Base-by-base conservation (phyloP, 2,113 vertebrate genomes). In the Nibea albiflora region DNA sequence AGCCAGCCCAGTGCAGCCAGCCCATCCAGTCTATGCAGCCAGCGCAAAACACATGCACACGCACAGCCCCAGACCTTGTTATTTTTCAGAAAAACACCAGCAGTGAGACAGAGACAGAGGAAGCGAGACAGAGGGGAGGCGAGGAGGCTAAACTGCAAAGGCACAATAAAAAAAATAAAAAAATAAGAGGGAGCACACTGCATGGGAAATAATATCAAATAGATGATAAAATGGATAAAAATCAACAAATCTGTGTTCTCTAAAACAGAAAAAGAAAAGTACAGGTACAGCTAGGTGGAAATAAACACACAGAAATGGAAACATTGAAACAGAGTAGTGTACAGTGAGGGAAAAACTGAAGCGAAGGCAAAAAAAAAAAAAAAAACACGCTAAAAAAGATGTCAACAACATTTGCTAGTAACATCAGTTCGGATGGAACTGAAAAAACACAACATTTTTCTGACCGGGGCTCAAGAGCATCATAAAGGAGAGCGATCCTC, bases 1-100 rank as follows among this genome's bases (percentile, higher is more conserved):
- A 98, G 80, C 88, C 93, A 90, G 82, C 88, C 78, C 90, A 90
- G 86, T 80, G 85, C 88, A 92, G 89, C 85, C 92, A 92, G 93
- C 89, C 83, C 90, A 92, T 92, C 90, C 76, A 84, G 88, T 57
- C 84, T 83, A 66, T 83, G 85, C 86, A 91, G 84, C 89, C 92
- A 94, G 94, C 89, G 95, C 93, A 94, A 85, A 86, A 87, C 89
- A 91, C 92, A 92, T 86, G 88, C 85, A 91, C 89, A 88, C 81
- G 67, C 91, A 92, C 87, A 85, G 84, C 95, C 95, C 94, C 93
- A 85, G 94, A 96, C 95, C 95, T 95, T 94, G 95, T 96, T 97
- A 96, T 95, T 96, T 96, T 96, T 96, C 96, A 95, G 94, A 95
- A 95, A 82, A 96, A 95, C 89, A 92, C 85, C 86, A 92, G 88